These are phyloP conservation scores for Enoplosus armatus DNA, from an alignment of 2,797 vertebrate species.

Conservation along the genomic window DNA sequence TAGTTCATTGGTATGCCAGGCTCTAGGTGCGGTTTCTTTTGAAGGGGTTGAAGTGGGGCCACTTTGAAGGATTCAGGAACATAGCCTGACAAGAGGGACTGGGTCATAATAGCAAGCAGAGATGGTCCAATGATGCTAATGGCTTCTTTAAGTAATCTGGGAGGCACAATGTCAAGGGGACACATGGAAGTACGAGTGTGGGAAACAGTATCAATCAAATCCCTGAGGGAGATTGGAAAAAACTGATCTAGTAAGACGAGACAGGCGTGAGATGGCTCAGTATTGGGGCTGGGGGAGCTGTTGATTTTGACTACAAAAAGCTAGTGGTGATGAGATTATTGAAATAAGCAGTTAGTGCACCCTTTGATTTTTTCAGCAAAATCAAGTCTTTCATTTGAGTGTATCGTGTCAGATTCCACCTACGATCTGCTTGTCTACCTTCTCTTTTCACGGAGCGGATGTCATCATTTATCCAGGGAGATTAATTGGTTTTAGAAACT, in stretches of 20 bases:
- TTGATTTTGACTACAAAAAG: no score
- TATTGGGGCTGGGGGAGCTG: no score
- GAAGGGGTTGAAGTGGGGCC: neutral
- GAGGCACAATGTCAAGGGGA: conserved; percentile 20
- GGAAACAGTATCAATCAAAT: conserved; percentile 10
- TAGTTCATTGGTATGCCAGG: neutral
- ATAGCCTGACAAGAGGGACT: neutral
- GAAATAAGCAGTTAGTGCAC: no score
- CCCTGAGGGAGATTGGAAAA: neutral
- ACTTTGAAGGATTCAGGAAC: neutral
- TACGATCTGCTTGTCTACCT: no score
- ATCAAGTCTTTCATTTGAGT: no score
- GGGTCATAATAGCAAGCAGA: neutral
- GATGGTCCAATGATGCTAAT: conserved; percentile 12
- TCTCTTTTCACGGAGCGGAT: no score
- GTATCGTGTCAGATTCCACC: no score
- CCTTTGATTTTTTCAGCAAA: no score
- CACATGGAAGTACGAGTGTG: neutral
- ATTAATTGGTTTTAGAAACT: no score
- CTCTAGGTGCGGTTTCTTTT: neutral
- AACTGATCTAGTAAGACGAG: conserved; percentile 2
- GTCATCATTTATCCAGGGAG: no score
- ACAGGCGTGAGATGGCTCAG: neutral
- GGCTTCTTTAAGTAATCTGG: conserved; percentile 16
- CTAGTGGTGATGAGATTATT: no score